phyloP scores from a whole-genome alignment of 2,888 invertebrate genomes.

The Sisyra terminalis region DNA sequence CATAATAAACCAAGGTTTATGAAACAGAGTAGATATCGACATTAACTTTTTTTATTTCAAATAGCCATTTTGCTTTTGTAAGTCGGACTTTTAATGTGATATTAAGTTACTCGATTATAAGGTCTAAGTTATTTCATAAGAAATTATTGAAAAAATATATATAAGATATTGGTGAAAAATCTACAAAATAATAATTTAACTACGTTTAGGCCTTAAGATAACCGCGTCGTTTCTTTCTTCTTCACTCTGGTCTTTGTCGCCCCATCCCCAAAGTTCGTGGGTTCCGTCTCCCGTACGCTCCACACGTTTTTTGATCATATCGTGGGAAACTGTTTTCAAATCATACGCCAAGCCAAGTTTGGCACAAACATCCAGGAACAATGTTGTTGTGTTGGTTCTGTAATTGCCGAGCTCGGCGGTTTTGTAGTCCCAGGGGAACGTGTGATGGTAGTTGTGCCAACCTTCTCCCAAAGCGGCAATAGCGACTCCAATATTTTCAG shows the following conservation, averaged over 20 bases:
- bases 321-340: constrained; percentile 58
- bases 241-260: constrained; percentile 44
- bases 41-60: no score
- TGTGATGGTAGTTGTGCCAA: constrained; percentile 80
- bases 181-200: constrained; percentile 4
- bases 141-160: no score
- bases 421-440: constrained; percentile 75
- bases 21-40: no score
- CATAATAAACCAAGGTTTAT: no score
- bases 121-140: no score
- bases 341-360: constrained; percentile 79
- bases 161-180: no score
- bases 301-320: constrained; percentile 50
- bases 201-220: constrained; percentile 14
- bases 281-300: constrained; percentile 58
- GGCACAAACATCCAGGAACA: constrained; percentile 66
- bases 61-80: no score
- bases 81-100: no score
- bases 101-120: no score
- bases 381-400: constrained; percentile 54
- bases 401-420: constrained; percentile 63
- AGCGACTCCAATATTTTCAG: constrained; percentile 52
- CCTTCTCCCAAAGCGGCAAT: constrained; percentile 58
- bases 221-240: constrained; percentile 21
- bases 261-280: constrained; percentile 68